These are phyloP conservation scores for Pocillopora meandrina DNA, from an alignment of 92 coral and sea anemone genomes.

Conservation along the genomic window DNA sequence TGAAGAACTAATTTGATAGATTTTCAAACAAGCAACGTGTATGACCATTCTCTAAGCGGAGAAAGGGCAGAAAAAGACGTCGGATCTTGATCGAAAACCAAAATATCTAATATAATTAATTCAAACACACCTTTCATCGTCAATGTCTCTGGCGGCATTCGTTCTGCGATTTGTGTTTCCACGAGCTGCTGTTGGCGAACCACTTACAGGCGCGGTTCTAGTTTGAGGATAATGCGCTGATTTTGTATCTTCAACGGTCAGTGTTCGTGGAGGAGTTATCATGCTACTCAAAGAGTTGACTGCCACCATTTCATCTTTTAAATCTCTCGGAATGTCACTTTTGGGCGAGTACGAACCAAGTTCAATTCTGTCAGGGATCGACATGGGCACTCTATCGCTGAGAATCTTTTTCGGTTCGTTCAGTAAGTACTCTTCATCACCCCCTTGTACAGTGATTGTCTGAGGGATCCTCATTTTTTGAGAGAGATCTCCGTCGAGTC, in stretches of 20 bases:
- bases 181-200: background rate
- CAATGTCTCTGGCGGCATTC: conserved; percentile 26
- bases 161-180: background rate
- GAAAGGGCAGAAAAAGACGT: too few species aligned
- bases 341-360: conserved; percentile 58
- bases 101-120: background rate
- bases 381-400: conserved; percentile 62
- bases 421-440: conserved; percentile 25
- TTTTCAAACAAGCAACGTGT: too few species aligned
- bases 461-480: conserved; percentile 82
- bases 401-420: conserved; percentile 10
- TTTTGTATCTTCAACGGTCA: conserved; percentile 90
- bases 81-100: background rate
- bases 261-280: conserved; percentile 93
- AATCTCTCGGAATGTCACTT: conserved; percentile 67
- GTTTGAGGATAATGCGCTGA: conserved; percentile 83
- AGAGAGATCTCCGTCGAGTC: conserved; percentile 62
- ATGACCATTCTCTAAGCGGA: too few species aligned
- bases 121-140: conserved; percentile 58
- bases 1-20: too few species aligned
- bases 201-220: conserved; percentile 30
- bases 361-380: conserved; percentile 89
- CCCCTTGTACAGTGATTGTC: conserved; percentile 79
- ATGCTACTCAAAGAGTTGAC: conserved; percentile 80
- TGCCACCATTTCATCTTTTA: conserved; percentile 69